Evolutionary conservation across 2,113 vertebrate genomes (phyloP), one percentile per base, ranked within the genome.

Genomic region (Neolamprologus longior): DNA sequence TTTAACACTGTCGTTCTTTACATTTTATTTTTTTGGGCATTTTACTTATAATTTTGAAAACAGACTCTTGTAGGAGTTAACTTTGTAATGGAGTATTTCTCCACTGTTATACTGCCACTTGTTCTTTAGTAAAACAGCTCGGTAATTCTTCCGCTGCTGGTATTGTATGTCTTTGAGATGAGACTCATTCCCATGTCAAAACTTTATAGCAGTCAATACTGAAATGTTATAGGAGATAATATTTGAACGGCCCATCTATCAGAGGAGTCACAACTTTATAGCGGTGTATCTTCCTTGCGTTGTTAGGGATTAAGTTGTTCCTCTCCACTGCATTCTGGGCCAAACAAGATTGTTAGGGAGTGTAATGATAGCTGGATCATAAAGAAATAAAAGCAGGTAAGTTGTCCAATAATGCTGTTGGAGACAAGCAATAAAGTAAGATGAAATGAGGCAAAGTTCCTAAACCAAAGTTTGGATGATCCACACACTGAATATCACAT

Each of bases 341-440:
- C 37, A 79, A 82, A 24, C 19, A 2, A 57, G 21, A 81, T 66
- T 80, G 81, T 82, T n/a, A 42, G 89, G 76, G 33, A 0, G 50
- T 84, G 50, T 35, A 58, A 58, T 68, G n/a, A 52, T 91, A 68
- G 40, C n/a, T 61, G 73, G 78, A 86, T 89, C 91, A 84, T 94
- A 95, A 95, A 95, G 63, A 80, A 71, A 94, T 94, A 93, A 95
- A 95, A 63, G 53, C 10, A 82, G 13, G 24, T 3, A 21, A 37
- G 24, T 45, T 45, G 83, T 81, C 71, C 50, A 50, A 28, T 50
- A 9, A n/a, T 40, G 35, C 9, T 28, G 31, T 15, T 19, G 28
- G 15, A 63, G 54, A 58, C 4, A 3, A 53, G 53, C 42, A n/a
- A 45, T 83, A 84, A 84, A 84, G 19, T 17, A 1, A 28, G 14